Evolutionary conservation across 2,113 vertebrate genomes (phyloP), one percentile per base, ranked within the genome.

Genomic region (Brienomyrus longianalis): DNA sequence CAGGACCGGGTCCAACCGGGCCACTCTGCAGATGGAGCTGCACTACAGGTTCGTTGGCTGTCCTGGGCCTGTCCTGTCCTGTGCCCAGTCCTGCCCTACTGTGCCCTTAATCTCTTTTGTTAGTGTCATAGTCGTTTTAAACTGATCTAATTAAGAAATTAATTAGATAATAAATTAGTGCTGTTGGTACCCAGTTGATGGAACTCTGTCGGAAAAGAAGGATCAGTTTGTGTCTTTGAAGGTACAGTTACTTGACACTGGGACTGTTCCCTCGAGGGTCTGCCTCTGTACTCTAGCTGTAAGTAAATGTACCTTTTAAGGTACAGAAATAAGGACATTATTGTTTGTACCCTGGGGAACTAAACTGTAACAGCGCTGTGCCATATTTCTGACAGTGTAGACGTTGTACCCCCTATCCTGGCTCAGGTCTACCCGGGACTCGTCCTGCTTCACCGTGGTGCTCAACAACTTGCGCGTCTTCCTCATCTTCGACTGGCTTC

Each of bases 381-480:
- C 6, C 56, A 23, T 62, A n/a, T 62, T n/a, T 62, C 23, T 62
- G 56, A n/a, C 0, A 0, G 21, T 62, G 23, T 74, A 9, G 66
- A 35, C 9, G 2, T 77, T 35, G 70, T 59, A 19, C n/a, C 43
- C 50, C 3, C 51, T 62, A 88, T 3, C 90, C 4, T 89, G 0
- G 50, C 50, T 21, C 91, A 99, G 98, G 90, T 98, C 97, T 66
- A 98, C 98, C 0, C 97, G 97, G 54, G 98, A 99, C 84, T 97
- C 97, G 0, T 99, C 98, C 86, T 97, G 96, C 93, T 99, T 99
- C 92, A 99, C 98, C 0, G 96, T 99, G 8, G 98, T 99, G 83
- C 96, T 99, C 91, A 99, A 99, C 94, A 99, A 98, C 90, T 96
- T 99, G 15, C 95, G 98, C 3, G 98, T 99, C 0, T 98, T 99